A percentile compares a stretch with the other conserved stretches of the same genome.
These are phyloP conservation scores for Xylota segnis DNA, from an alignment of 2,888 invertebrate genomes.

Conservation along the genomic window DNA sequence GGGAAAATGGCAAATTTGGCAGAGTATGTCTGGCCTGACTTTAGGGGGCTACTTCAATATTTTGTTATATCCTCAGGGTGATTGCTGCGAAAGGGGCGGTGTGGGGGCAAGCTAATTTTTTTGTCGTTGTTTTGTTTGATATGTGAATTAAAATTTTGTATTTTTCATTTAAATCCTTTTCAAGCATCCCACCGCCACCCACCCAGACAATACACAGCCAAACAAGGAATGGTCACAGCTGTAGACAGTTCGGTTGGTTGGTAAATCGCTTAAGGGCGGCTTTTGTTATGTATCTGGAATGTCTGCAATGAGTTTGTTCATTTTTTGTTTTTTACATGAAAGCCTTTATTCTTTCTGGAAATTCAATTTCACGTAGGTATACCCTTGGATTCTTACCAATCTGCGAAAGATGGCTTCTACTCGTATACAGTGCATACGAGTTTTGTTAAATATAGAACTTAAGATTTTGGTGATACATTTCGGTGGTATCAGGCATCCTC, in stretches of 20 bases:
- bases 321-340: conserved; percentile 13
- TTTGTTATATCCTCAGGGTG: conserved; percentile 46
- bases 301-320: conserved; percentile 57
- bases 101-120: conserved; percentile 50
- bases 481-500: neutral
- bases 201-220: conserved; percentile 17
- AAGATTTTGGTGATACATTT: neutral
- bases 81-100: conserved; percentile 1
- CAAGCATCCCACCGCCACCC: conserved; percentile 22
- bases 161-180: conserved; percentile 50
- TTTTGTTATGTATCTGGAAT: conserved; percentile 36
- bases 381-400: neutral
- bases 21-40: conserved; percentile 57
- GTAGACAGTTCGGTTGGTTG: conserved; percentile 70
- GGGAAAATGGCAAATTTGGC: conserved; percentile 55
- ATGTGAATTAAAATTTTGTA: conserved; percentile 70
- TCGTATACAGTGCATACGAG: neutral
- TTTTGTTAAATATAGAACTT: neutral
- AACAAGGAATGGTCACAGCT: conserved; percentile 66
- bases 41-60: conserved; percentile 63
- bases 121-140: conserved; percentile 50
- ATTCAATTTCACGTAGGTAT: conserved; percentile 61
- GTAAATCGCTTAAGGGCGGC: conserved; percentile 50
- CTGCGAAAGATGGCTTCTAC: neutral
- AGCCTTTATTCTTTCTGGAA: conserved; percentile 33